Conservation (phyloP, 2,113 vertebrate genomes). For the Brachirus orientalis region DNA sequence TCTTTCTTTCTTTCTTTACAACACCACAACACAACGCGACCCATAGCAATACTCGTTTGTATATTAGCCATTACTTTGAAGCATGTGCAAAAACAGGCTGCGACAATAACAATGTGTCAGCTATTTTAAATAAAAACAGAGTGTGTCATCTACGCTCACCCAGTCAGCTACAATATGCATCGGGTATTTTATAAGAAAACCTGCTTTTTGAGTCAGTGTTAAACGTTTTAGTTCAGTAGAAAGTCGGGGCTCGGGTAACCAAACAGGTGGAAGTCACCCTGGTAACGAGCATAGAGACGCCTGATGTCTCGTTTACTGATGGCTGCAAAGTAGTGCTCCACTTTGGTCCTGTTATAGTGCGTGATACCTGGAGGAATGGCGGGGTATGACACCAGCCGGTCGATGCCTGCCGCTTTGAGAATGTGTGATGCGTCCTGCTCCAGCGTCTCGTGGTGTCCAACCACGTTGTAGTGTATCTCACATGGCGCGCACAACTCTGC, state of each 20-base stretch:
- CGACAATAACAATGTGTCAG: too few relatives aligned
- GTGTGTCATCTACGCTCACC: too few relatives aligned
- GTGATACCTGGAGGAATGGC: conserved; percentile 95
- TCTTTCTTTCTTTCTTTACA: too few relatives aligned
- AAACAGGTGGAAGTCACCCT: conserved; percentile 94
- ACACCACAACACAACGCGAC: too few relatives aligned
- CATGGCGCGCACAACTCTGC: conserved; percentile 96
- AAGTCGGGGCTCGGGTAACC: conserved; percentile 92
- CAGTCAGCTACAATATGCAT: too few relatives aligned
- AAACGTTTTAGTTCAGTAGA: conserved; percentile 84
- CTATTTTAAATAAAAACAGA: too few relatives aligned
- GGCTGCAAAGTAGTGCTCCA: conserved; percentile 91
- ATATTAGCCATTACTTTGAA: too few relatives aligned
- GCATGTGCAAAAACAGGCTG: too few relatives aligned
- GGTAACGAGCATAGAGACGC: conserved; percentile 89
- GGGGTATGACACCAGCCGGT: conserved; percentile 90
- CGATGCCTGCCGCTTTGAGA: conserved; percentile 88
- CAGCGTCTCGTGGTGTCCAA: conserved; percentile 96
- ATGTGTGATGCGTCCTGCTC: conserved; percentile 92
- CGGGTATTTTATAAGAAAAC: too few relatives aligned
- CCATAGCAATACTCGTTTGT: too few relatives aligned
- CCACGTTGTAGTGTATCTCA: conserved; percentile 88
- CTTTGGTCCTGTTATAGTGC: conserved; percentile 92
- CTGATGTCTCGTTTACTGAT: conserved; percentile 91
- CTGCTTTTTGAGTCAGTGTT: conserved; percentile 4